Percentiles rank a stretch among this genome's conserved stretches.
Evolutionary conservation across 2,113 vertebrate species (phyloP).

Genomic region (Coptodon rendalli): DNA sequence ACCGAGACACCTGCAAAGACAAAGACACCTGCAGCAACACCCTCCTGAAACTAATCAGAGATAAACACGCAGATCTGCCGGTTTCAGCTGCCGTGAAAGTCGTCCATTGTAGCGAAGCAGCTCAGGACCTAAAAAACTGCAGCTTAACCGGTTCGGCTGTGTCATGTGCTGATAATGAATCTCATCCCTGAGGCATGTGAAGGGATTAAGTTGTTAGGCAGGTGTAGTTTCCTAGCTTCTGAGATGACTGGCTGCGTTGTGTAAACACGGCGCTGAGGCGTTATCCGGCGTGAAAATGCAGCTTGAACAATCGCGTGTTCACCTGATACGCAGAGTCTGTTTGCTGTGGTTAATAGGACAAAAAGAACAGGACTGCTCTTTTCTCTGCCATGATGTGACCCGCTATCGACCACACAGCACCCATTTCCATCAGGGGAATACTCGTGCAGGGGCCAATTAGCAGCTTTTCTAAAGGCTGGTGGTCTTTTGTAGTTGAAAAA

Average conservation of each 20-base stretch:
- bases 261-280: neutral
- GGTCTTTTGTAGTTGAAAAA: neutral
- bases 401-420: neutral
- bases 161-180: conserved; percentile 5
- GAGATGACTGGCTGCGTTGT: conserved; percentile 1
- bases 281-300: neutral
- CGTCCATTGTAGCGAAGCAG: conserved; percentile 17
- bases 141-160: conserved; percentile 51
- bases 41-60: conserved; percentile 45
- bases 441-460: neutral
- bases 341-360: neutral
- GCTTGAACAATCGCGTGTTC: neutral
- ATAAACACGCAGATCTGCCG: neutral
- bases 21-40: conserved; percentile 41
- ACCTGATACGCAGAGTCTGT: conserved; percentile 5
- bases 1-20: neutral
- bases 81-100: conserved; percentile 27
- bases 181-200: conserved; percentile 25
- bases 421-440: neutral
- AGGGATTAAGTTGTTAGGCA: conserved; percentile 12
- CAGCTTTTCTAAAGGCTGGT: neutral
- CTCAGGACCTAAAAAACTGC: conserved; percentile 38
- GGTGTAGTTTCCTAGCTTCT: conserved; percentile 18
- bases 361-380: neutral
- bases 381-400: neutral